Evolutionary conservation across 1,140 invertebrate species (phyloP).

Genomic region (Brachionus rubens): DNA sequence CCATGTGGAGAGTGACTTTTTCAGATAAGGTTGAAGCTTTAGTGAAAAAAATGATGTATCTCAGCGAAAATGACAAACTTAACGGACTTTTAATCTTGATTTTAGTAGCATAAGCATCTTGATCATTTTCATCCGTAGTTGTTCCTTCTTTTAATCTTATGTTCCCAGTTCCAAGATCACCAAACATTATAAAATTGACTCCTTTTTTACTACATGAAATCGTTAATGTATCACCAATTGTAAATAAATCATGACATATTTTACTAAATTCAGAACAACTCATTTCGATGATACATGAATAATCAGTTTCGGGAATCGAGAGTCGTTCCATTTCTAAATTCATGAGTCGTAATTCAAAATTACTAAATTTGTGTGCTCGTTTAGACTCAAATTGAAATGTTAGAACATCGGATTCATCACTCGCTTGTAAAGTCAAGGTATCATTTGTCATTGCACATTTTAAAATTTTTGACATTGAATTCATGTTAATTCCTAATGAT

Average conservation of each 20-base stretch:
- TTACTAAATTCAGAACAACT: conserved; percentile 89
- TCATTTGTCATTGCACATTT: conserved; percentile 93
- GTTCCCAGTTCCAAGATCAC: conserved; percentile 72
- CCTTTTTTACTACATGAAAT: conserved; percentile 94
- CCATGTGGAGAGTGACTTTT: conserved; percentile 81
- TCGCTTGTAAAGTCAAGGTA: conserved; percentile 88
- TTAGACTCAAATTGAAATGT: conserved; percentile 90
- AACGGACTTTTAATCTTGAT: conserved; percentile 97
- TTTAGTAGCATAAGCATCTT: conserved; percentile 75
- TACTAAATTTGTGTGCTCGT: conserved; percentile 77
- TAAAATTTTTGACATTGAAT: conserved; percentile 90
- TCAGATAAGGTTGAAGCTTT: conserved; percentile 86
- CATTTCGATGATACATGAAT: conserved; percentile 91
- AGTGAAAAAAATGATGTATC: conserved; percentile 90
- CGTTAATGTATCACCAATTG: conserved; percentile 93
- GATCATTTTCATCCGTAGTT: conserved; percentile 86
- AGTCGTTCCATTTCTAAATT: conserved; percentile 97
- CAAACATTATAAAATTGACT: conserved; percentile 86
- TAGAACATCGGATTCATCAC: conserved; percentile 89
- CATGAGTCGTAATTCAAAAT: conserved; percentile 98
- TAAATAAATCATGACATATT: conserved; percentile 89
- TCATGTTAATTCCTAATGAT: conserved; percentile 93
- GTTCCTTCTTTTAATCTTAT: conserved; percentile 86
- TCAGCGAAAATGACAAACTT: conserved; percentile 69
- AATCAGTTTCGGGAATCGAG: conserved; percentile 96